Evolutionary conservation across 2,113 vertebrate genomes (phyloP), one percentile per base, ranked within the genome.

Genomic region (Oryzias melastigma): DNA sequence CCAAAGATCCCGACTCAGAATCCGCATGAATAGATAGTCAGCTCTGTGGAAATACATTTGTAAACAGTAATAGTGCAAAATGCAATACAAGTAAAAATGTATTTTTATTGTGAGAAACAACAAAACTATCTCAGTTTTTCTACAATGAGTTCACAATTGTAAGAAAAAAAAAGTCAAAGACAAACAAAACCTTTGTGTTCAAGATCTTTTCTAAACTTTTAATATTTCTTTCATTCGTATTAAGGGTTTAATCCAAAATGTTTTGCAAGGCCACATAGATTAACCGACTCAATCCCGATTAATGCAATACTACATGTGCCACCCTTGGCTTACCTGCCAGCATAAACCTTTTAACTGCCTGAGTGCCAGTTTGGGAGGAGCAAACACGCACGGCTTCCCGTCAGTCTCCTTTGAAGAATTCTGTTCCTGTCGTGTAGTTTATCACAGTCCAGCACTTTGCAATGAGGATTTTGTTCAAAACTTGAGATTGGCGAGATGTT

Each of bases 251-350:
- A 61, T 25, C 54, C 27, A 61, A 58, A 58, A 52, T 62, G 51
- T 75, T 68, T 65, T 58, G 66, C 68, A 73, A 86, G 85, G 85
- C 78, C 84, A 80, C 82, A 52, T 49, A 77, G 80, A 68, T 85
- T 80, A 82, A 51, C 64, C 40, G 46, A 61, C 62, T 62, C 65
- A 79, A 79, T 80, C 76, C 78, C 59, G 60, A 75, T 82, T 77
- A 85, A 82, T 68, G 62, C 74, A 65, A 77, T 73, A 80, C 69
- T 57, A 43, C 46, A 69, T 40, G 55, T 52, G 65, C 40, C 58
- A 71, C 14, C 42, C 54, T 43, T 67, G 54, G 65, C 45, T 71
- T 58, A 64, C 62, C 25, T 61, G 35, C 18, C 62, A 61, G 17
- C 59, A 52, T 74, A 77, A 85, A 77, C 79, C 62, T 51, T 74